Evolutionary conservation across 2,888 invertebrate genomes (phyloP), one percentile per base, ranked within the genome.

Genomic region (Drosophila buzzatii): DNA sequence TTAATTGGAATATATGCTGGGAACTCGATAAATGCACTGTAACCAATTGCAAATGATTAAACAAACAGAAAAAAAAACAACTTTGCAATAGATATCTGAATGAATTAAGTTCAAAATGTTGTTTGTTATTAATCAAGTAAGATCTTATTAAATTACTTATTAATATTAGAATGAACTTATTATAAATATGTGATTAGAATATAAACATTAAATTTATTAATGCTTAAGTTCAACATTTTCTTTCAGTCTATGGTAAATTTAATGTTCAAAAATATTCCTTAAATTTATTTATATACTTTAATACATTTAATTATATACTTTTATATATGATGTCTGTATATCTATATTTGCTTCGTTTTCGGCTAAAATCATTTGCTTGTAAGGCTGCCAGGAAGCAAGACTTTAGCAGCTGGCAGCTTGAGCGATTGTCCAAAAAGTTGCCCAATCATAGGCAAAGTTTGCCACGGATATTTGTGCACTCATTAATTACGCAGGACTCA

Each of bases 281-380:
- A 10, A 35, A n/a, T 16, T n/a, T 39, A n/a, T 41, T 12, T 44
- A 27, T 23, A 27, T 3, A 47, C 5, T 27, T 27, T 10, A 18
- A 8, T 39, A 16, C 10, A 10, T 41, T 18, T 42, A 18, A 20
- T 7, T 47, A n/a, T 27, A 31, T 5, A 51, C 23, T 23, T 23
- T 23, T 14, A 51, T 18, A 20, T 23, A 6, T 37, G 9, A 6
- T 37, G 9, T 16, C 10, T 60, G n/a, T 1, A 0, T 52, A 5
- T 55, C 8, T 23, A 14, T 44, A 31, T 41, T 33, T 65, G 23
- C 31, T 49, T 72, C 8, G 42, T 44, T 45, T 45, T 63, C 20
- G 56, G 61, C 76, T 85, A 89, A 85, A 85, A 85, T 76, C 85
- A 87, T 89, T 87, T 89, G 70, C 85, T 87, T 85, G 85, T 85